Conservation (phyloP, 1,140 invertebrate species). For the Drosophila littoralis region DNA sequence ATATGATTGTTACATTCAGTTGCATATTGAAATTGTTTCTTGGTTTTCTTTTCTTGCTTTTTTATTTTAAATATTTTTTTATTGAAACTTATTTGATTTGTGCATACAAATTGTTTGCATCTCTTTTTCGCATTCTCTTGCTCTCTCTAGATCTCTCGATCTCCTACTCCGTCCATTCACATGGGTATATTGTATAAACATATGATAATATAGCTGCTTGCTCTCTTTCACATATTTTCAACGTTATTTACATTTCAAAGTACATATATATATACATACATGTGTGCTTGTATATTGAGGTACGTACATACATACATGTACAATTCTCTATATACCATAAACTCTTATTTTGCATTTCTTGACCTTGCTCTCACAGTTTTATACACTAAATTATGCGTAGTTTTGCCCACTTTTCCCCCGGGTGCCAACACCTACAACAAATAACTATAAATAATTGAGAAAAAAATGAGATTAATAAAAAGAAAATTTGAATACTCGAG, state of each 20-base stretch:
- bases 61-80: background rate
- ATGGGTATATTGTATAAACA: background rate
- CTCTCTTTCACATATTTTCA: conserved; percentile 1
- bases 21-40: conserved; percentile 25
- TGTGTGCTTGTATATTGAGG: conserved; percentile 7
- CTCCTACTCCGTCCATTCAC: background rate
- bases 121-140: background rate
- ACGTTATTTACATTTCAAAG: conserved; percentile 52
- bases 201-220: background rate
- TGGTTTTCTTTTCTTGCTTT: background rate
- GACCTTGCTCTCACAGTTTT: conserved; percentile 11
- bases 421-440: conserved; percentile 41
- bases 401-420: conserved; percentile 75
- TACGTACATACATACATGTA: conserved; percentile 9
- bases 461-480: conserved; percentile 1
- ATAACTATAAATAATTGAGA: conserved; percentile 3
- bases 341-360: background rate
- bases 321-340: background rate
- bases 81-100: conserved; percentile 1
- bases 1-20: conserved; percentile 79
- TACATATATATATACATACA: conserved; percentile 20
- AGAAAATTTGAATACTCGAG: conserved; percentile 7
- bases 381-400: conserved; percentile 72
- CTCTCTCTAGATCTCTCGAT: background rate
- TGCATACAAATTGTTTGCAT: conserved; percentile 14